A percentile compares a stretch with the other conserved stretches of the same genome.
phyloP scores from a whole-genome alignment of 2,113 vertebrate genomes.

The Hemiprocne comata region DNA sequence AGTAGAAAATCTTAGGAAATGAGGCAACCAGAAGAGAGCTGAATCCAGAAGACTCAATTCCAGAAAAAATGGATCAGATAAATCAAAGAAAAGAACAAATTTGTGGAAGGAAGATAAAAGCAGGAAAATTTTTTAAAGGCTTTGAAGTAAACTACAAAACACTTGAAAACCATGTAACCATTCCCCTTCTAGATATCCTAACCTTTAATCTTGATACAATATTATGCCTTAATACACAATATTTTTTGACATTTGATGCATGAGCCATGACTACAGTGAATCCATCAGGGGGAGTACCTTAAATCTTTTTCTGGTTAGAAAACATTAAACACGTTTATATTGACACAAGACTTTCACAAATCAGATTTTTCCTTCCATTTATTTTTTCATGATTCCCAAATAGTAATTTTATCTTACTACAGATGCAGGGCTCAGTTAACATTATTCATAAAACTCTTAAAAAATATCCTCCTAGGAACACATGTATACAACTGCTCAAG shows the following conservation, averaged over 20 bases:
- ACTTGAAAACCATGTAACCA: neutral
- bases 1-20: neutral
- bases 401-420: neutral
- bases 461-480: neutral
- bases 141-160: neutral
- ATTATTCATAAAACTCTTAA: neutral
- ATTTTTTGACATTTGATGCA: neutral
- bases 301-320: neutral
- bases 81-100: neutral
- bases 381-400: neutral
- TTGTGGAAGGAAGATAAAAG: neutral
- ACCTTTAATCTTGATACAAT: neutral
- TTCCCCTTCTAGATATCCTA: neutral
- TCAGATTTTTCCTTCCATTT: neutral
- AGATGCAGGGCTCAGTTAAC: neutral
- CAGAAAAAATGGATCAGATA: neutral
- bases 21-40: neutral
- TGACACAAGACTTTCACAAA: neutral
- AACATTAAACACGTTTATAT: neutral
- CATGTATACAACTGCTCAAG: neutral
- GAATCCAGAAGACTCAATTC: neutral
- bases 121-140: neutral
- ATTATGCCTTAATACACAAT: neutral
- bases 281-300: neutral
- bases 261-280: neutral